A percentile compares a stretch with the other conserved stretches of the same genome.
Conservation (phyloP, 2,113 vertebrate genomes). For the Pungitius pungitius region DNA sequence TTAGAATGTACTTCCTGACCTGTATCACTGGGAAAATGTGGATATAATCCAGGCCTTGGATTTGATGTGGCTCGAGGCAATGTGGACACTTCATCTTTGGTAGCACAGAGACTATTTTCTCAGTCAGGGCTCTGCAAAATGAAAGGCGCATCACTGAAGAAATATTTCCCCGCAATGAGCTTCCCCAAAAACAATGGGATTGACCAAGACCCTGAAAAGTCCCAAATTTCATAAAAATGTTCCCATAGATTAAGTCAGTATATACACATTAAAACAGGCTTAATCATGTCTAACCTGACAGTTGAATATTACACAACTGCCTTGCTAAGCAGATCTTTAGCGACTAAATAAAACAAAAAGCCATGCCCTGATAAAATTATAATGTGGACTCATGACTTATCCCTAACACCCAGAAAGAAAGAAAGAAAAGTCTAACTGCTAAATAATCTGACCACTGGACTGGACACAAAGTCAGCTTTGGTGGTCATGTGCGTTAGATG, state of each 20-base stretch:
- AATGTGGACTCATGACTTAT: too few species aligned
- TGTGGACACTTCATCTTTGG: constrained; percentile 99
- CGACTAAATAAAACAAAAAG: too few species aligned
- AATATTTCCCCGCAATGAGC: neutral
- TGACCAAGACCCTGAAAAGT: neutral
- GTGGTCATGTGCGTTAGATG: neutral
- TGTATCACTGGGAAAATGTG: constrained; percentile 98
- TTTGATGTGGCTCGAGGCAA: constrained; percentile 96
- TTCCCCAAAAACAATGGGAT: neutral
- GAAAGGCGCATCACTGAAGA: neutral
- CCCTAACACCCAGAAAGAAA: neutral
- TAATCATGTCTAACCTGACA: too few species aligned
- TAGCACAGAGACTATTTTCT: constrained; percentile 97
- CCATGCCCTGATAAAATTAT: too few species aligned
- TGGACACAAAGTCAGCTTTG: neutral
- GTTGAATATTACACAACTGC: too few species aligned
- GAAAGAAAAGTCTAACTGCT: neutral
- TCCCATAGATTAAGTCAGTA: too few species aligned
- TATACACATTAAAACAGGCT: too few species aligned
- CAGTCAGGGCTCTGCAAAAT: constrained; percentile 89
- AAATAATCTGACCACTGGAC: neutral
- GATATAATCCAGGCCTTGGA: constrained; percentile 98
- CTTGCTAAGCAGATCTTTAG: too few species aligned
- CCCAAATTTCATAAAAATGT: neutral
- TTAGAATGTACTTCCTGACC: constrained; percentile 72